Conservation (phyloP, 2,113 vertebrate species). For the Macaca mulatta region DNA sequence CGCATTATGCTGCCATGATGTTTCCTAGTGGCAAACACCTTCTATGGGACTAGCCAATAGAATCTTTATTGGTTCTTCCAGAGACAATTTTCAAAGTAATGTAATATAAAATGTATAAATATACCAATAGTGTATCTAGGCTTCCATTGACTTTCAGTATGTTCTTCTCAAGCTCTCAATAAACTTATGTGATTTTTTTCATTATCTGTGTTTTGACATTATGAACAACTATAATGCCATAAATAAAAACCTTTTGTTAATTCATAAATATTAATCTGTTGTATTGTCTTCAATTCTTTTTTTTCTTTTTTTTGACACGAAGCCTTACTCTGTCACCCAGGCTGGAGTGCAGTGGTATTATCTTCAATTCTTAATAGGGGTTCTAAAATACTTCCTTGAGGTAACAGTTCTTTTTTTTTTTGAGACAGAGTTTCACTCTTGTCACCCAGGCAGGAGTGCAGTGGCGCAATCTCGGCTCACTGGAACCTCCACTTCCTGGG, state of each 20-base stretch:
- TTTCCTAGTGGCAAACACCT: neutral
- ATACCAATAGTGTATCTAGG: neutral
- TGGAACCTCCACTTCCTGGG: no score
- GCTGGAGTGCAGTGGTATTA: neutral
- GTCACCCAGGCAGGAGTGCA: no score
- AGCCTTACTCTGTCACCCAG: no score
- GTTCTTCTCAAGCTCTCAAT: neutral
- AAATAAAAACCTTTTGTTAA: neutral
- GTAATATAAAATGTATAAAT: neutral
- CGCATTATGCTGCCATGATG: no score
- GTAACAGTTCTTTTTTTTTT: no score
- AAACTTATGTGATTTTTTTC: neutral
- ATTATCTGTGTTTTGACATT: neutral
- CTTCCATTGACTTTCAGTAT: neutral
- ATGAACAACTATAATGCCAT: neutral
- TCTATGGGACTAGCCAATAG: neutral
- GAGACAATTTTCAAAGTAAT: neutral
- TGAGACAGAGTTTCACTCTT: no score
- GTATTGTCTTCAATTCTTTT: constrained; percentile 12
- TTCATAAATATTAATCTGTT: neutral
- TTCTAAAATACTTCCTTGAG: constrained; percentile 24
- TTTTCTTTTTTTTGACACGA: no score
- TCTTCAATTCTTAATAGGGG: neutral
- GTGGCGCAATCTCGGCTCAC: no score
- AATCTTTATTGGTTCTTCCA: neutral